phyloP scores from a whole-genome alignment of 2,888 invertebrate species.

The Drosophila subsilvestris region DNA sequence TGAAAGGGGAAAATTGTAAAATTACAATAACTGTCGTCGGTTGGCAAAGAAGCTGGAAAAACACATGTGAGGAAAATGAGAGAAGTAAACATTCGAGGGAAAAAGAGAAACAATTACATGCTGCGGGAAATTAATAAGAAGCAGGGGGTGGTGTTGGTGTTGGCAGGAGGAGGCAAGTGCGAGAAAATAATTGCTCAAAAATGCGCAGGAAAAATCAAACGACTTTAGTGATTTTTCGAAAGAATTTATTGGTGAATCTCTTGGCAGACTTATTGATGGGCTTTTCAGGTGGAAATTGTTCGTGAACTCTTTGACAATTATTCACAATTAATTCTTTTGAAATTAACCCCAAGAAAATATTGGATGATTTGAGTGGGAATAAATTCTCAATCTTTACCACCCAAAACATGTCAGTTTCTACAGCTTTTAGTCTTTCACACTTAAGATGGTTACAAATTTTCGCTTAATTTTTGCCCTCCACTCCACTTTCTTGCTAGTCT shows the following conservation, averaged over 20 bases:
- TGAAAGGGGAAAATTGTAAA: conserved; percentile 40
- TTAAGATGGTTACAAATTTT: neutral
- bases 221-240: too few species aligned
- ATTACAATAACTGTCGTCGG: conserved; percentile 48
- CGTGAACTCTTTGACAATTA: too few species aligned
- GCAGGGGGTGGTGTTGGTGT: conserved; percentile 1
- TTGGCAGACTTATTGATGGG: too few species aligned
- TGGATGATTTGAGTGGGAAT: too few species aligned
- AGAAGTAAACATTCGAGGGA: conserved; percentile 20
- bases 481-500: conserved; percentile 9
- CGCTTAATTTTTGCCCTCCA: neutral
- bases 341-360: too few species aligned
- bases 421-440: neutral
- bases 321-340: too few species aligned
- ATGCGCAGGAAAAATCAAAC: neutral
- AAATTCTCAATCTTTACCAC: too few species aligned
- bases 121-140: conserved; percentile 18
- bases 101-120: neutral
- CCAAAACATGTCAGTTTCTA: neutral
- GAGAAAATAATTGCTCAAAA: neutral
- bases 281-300: too few species aligned
- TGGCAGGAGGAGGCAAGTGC: neutral
- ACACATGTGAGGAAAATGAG: conserved; percentile 7
- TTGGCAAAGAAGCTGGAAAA: neutral
- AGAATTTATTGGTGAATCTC: neutral